A percentile compares a stretch with the other conserved stretches of the same genome.
Conservation (phyloP, 1,140 invertebrate genomes). For the Campoletis sonorensis region DNA sequence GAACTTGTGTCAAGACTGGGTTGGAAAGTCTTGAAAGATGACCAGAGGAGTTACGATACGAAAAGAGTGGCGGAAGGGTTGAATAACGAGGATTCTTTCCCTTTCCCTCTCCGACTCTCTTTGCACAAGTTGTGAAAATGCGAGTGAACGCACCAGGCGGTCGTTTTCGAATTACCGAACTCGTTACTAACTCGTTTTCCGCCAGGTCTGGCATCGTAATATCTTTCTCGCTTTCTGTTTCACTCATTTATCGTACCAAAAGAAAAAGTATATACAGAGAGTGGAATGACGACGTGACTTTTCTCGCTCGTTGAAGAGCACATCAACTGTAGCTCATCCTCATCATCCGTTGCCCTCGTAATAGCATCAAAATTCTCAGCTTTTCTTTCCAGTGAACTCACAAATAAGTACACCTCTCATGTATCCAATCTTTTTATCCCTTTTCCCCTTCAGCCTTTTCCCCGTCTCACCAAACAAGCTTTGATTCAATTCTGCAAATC, state of each 20-base stretch:
- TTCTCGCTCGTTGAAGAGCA: constrained; percentile 24
- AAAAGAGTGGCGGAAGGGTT: constrained; percentile 4
- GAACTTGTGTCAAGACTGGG: neutral
- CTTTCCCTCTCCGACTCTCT: neutral
- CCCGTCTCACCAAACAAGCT: neutral
- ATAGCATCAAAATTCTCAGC: neutral
- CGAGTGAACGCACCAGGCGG: constrained; percentile 31
- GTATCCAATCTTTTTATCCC: neutral
- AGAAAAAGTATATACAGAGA: constrained; percentile 23
- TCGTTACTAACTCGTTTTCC: constrained; percentile 51
- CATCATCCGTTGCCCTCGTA: neutral
- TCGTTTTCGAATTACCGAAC: constrained; percentile 51
- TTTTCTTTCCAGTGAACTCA: neutral
- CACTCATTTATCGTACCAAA: neutral
- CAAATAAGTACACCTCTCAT: neutral
- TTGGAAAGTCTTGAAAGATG: constrained; percentile 9
- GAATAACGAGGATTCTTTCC: constrained; percentile 34
- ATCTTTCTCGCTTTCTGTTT: constrained; percentile 18
- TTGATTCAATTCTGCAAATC: neutral
- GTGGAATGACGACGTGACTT: constrained; percentile 46
- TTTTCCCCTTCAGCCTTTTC: neutral
- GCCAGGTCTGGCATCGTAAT: constrained; percentile 40
- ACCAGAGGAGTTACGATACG: constrained; percentile 3
- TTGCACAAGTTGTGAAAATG: neutral
- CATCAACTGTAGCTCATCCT: constrained; percentile 20